Evolutionary conservation across 2,888 invertebrate genomes (phyloP), one percentile per base, ranked within the genome.

Genomic region (Laspeyria flexula): DNA sequence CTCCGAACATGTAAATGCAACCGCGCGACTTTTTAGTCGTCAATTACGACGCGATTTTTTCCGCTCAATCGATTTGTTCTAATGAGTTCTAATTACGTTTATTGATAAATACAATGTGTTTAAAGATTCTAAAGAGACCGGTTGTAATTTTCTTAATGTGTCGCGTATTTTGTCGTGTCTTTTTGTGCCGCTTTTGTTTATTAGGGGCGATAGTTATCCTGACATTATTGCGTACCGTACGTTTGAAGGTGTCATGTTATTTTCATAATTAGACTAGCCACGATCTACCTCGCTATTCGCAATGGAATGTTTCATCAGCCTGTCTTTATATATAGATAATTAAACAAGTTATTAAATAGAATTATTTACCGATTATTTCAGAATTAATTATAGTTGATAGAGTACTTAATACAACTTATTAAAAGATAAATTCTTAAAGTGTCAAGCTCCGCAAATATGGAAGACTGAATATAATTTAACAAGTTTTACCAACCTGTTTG

Each of bases 11-110:
- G 46, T 65, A 59, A 60, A 71, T 63, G 62, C 65, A 57, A 59
- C 60, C 71, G 73, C 77, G 63, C 77, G 73, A 81, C 83, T 81
- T 83, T 79, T 80, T 79, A 77, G 68, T 75, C 77, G 77, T 75
- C 75, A 77, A 79, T 83, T 79, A 82, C 73, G 75, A 42, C 16
- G 55, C 65, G 56, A 71, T 71, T 69, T 69, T 68, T 83, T 83
- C 82, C 81, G 79, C 81, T 78, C 73, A 68, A 86, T 84, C 84
- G 81, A 83, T 86, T 83, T 80, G 81, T 75, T 77, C 75, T 86
- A 87, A 88, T 87, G 86, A 86, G 80, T 51, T 71, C 77, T 88
- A 88, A 90, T 89, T 86, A 83, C 79, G 72, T 82, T 86, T 83
- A 88, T 88, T 83, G 85, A 89, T 86, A 84, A 71, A 52, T 53